These are phyloP conservation scores for Poecilia velifera DNA, from an alignment of 2,797 vertebrate genomes.

Conservation along the genomic window DNA sequence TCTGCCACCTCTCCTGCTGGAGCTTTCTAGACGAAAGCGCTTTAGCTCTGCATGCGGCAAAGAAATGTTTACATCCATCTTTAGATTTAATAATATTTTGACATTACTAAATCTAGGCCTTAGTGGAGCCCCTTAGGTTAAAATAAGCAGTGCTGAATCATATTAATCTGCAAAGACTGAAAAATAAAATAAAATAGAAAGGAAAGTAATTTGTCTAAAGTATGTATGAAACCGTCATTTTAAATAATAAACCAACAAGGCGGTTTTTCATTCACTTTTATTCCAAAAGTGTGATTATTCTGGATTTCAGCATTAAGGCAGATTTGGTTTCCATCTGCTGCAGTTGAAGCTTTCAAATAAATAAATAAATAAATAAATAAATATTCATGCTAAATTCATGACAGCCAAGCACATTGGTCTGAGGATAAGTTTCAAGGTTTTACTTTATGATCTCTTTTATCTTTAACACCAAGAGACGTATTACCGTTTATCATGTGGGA, in stretches of 20 bases:
- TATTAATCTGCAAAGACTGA: neutral
- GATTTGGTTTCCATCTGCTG: constrained; percentile 6
- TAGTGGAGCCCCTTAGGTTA: neutral
- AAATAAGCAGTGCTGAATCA: constrained; percentile 9
- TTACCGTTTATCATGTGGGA: neutral
- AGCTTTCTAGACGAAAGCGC: constrained; percentile 51
- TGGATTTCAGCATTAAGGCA: neutral
- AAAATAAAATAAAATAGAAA: neutral
- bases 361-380: constrained; percentile 10
- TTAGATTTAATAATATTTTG: constrained; percentile 51
- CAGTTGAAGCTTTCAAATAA: neutral
- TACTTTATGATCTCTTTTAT: constrained; percentile 7
- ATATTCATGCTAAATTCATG: neutral
- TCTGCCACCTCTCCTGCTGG: constrained; percentile 28
- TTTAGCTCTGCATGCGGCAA: constrained; percentile 64
- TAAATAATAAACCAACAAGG: neutral
- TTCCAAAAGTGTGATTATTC: neutral
- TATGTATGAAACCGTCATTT: constrained; percentile 13
- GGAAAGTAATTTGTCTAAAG: constrained; percentile 9
- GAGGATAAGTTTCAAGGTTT: neutral
- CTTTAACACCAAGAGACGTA: neutral
- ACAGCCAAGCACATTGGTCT: neutral
- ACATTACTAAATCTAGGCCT: constrained; percentile 46
- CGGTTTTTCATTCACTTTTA: neutral
- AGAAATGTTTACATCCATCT: constrained; percentile 43